These are phyloP conservation scores for Myiagra hebetior DNA, from an alignment of 2,113 vertebrate genomes.

Conservation along the genomic window DNA sequence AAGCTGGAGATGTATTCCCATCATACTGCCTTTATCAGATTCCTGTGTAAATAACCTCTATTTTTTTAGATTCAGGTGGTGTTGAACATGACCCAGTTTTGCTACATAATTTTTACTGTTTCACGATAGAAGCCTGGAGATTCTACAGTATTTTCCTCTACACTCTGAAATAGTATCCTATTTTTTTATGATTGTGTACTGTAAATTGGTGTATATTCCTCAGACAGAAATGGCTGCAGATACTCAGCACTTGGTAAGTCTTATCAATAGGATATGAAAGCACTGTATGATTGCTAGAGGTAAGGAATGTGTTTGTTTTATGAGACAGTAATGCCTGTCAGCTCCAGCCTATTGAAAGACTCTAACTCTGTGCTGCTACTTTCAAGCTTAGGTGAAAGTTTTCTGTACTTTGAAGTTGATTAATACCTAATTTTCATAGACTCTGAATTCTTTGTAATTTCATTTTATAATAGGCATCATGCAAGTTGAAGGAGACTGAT, in stretches of 20 bases:
- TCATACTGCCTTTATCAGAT: not conserved
- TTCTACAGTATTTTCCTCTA: not conserved
- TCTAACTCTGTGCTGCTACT: not conserved
- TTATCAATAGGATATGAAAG: not conserved
- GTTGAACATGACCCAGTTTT: not conserved
- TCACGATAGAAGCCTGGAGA: not conserved
- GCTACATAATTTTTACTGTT: not conserved
- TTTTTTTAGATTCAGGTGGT: not conserved
- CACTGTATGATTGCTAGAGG: not conserved
- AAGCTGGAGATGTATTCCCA: not conserved
- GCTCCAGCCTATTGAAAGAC: not conserved
- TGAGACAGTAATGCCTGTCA: not conserved
- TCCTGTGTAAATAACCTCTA: not conserved
- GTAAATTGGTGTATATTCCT: not conserved
- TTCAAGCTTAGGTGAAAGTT: constrained; percentile 6
- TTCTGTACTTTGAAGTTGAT: constrained; percentile 33
- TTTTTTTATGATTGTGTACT: not conserved
- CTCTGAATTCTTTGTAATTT: constrained; percentile 1
- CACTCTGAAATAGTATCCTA: not conserved
- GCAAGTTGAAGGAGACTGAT: constrained; percentile 42
- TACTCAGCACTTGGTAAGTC: not conserved
- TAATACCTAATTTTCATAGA: constrained; percentile 57
- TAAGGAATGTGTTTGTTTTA: not conserved
- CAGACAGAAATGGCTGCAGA: not conserved
- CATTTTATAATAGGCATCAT: not conserved